A percentile compares a stretch with the other conserved stretches of the same genome.
Conservation (phyloP, 1,140 invertebrate genomes). For the Drosophila santomea region DNA sequence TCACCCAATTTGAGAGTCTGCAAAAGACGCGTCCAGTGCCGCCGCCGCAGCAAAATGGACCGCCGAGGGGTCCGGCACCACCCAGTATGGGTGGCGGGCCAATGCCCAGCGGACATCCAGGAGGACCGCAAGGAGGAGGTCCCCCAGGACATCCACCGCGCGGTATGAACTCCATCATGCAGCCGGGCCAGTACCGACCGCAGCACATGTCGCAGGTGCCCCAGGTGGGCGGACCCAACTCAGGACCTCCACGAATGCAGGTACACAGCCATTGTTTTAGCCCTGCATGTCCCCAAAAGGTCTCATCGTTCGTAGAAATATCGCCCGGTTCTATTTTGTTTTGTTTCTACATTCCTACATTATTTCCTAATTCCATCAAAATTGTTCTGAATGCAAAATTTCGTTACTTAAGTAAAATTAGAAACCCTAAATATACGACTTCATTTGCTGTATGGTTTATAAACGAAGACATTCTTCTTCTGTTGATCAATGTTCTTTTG, state of each 20-base stretch:
- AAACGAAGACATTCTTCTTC: background rate
- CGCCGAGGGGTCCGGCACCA: slow-evolving; percentile 84
- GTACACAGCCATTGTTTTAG: slow-evolving; percentile 47
- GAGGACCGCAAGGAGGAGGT: slow-evolving; percentile 66
- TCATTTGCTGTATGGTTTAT: slow-evolving; percentile 21
- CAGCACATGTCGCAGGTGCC: slow-evolving; percentile 85
- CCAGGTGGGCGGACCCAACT: slow-evolving; percentile 76
- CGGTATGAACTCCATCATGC: slow-evolving; percentile 85
- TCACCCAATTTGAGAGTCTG: slow-evolving; percentile 94
- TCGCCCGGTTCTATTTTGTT: slow-evolving; percentile 42
- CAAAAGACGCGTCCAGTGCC: slow-evolving; percentile 94
- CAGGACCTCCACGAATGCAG: slow-evolving; percentile 83
- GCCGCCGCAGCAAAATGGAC: slow-evolving; percentile 87
- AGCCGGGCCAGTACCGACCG: slow-evolving; percentile 77
- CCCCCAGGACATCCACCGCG: slow-evolving; percentile 87
- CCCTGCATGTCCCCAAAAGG: slow-evolving; percentile 8
- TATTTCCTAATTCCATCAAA: slow-evolving; percentile 59
- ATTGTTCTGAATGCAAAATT: slow-evolving; percentile 84
- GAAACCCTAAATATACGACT: slow-evolving; percentile 23
- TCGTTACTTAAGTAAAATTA: slow-evolving; percentile 39
- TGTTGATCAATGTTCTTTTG: background rate
- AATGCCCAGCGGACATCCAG: slow-evolving; percentile 85
- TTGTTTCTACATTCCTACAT: slow-evolving; percentile 58
- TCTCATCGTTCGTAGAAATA: slow-evolving; percentile 27
- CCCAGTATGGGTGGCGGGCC: slow-evolving; percentile 77